Percentiles rank a stretch among this genome's conserved stretches.
Evolutionary conservation across 2,888 invertebrate species (phyloP).

Genomic region (Uloborus plumipes): DNA sequence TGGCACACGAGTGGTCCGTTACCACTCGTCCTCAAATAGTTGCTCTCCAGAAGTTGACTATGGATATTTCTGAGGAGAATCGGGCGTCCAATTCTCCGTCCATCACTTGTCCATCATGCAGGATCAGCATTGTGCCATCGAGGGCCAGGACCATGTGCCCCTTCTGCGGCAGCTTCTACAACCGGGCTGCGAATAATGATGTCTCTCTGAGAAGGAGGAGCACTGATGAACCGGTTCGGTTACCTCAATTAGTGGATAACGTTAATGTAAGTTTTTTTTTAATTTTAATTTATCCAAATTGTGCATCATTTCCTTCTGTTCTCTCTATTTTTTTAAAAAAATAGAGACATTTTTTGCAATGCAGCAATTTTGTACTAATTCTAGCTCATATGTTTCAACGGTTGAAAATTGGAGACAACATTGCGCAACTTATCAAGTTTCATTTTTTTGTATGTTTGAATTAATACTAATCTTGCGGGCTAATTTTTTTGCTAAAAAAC

Average conservation of each 20-base stretch:
- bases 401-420: too few relatives aligned
- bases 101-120: constrained; percentile 66
- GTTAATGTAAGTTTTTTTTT: constrained; percentile 29
- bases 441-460: too few relatives aligned
- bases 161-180: constrained; percentile 68
- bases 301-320: too few relatives aligned
- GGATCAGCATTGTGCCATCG: constrained; percentile 63
- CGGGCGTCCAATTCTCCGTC: constrained; percentile 17
- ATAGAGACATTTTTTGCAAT: too few relatives aligned
- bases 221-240: constrained; percentile 52
- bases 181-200: constrained; percentile 63
- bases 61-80: constrained; percentile 30
- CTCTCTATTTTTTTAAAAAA: too few relatives aligned
- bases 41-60: background rate
- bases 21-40: background rate
- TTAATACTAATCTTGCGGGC: too few relatives aligned
- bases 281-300: too few relatives aligned
- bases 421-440: too few relatives aligned
- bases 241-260: constrained; percentile 65
- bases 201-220: constrained; percentile 59
- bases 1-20: constrained; percentile 2
- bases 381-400: too few relatives aligned
- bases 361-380: too few relatives aligned
- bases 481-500: too few relatives aligned
- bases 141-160: constrained; percentile 67